Evolutionary conservation across 1,140 invertebrate genomes (phyloP).

Genomic region (Magallana ariakensis): DNA sequence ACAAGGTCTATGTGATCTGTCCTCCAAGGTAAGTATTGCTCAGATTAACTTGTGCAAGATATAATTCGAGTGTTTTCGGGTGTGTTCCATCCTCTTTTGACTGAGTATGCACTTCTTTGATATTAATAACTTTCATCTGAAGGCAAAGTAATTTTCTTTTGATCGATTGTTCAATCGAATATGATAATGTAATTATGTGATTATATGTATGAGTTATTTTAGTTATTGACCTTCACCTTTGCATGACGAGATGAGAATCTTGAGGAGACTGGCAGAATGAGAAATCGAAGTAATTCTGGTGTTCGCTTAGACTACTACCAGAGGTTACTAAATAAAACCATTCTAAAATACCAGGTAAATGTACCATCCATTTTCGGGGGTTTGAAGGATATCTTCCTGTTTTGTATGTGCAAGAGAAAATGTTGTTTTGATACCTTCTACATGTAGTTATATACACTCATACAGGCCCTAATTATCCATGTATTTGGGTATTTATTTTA

Average conservation of each 20-base stretch:
- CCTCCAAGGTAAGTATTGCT: no score
- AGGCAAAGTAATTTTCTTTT: no score
- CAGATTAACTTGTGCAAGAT: not conserved
- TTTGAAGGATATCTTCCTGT: not conserved
- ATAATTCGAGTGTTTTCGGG: not conserved
- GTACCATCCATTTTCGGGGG: not conserved
- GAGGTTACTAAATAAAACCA: slow-evolving; percentile 93
- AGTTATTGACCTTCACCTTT: not conserved
- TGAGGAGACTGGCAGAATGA: slow-evolving; percentile 82
- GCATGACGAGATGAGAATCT: not conserved
- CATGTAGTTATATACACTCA: no score
- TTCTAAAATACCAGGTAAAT: slow-evolving; percentile 90
- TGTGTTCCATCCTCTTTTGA: no score
- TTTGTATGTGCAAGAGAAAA: not conserved
- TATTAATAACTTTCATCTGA: no score
- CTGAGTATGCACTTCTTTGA: no score
- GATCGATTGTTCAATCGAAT: no score
- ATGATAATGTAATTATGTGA: no score
- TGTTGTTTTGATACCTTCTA: no score
- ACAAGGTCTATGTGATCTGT: no score
- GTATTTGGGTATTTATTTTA: no score
- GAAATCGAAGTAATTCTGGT: slow-evolving; percentile 95
- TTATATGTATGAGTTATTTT: not conserved
- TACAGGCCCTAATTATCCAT: no score
- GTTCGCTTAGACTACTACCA: slow-evolving; percentile 97